Evolutionary conservation across 2,113 vertebrate species (phyloP).

Genomic region (Austrofundulus limnaeus): DNA sequence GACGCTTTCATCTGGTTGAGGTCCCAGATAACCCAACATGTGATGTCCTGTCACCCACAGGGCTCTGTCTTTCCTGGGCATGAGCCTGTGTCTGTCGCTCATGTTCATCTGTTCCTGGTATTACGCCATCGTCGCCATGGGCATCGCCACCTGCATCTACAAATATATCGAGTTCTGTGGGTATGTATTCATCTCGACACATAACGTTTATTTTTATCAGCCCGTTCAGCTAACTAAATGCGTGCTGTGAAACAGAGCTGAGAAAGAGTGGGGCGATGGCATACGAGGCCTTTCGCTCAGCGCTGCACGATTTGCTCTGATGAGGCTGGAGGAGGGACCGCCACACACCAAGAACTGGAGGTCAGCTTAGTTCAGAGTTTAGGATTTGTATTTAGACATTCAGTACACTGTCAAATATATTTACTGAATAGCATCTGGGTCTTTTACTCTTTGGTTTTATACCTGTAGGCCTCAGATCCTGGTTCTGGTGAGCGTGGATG

Average conservation of each 20-base stretch:
- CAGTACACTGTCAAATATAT: neutral
- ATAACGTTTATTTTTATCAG: neutral
- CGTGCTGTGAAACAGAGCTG: conserved; percentile 81
- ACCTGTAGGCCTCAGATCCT: conserved; percentile 97
- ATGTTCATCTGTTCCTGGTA: conserved; percentile 99
- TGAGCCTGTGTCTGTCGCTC: conserved; percentile 95
- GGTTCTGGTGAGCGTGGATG: conserved; percentile 90
- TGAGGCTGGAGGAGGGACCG: conserved; percentile 93
- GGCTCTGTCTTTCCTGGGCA: conserved; percentile 97
- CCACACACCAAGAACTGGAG: conserved; percentile 99
- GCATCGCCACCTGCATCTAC: conserved; percentile 96
- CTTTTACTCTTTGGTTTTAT: neutral
- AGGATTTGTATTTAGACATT: neutral
- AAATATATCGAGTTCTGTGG: conserved; percentile 98
- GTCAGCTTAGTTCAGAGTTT: conserved; percentile 60
- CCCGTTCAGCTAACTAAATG: neutral
- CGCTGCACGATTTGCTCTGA: conserved; percentile 90
- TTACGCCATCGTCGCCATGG: conserved; percentile 95
- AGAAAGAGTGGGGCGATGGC: conserved; percentile 98
- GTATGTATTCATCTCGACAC: conserved; percentile 76
- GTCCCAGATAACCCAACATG: neutral
- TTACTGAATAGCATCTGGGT: neutral
- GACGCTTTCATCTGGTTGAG: neutral
- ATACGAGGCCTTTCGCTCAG: conserved; percentile 97
- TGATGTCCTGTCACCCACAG: conserved; percentile 73